Evolutionary conservation across 2,888 invertebrate species (phyloP), one percentile per base, ranked within the genome.

Genomic region (Meteorus cinctellus): DNA sequence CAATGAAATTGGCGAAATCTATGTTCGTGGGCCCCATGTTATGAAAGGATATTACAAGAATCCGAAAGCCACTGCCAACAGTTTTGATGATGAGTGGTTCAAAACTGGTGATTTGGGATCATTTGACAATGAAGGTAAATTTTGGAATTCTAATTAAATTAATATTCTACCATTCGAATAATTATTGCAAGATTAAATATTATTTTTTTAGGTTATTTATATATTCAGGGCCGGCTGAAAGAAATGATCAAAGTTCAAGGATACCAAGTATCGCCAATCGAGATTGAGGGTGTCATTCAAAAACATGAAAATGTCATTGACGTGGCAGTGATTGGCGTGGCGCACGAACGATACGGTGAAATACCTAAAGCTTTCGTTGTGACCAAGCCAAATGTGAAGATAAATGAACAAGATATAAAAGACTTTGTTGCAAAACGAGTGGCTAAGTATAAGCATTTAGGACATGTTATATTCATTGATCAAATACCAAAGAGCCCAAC

Each of bases 171-270:
- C 27, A 16, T 29, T 29, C 14, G 6, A 6, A 14, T 3, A 51
- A 29, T 31, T 27, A 29, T 8, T 29, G 16, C 27, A 29, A 31
- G 5, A 14, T 71, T 29, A 45, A 55, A n/a, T 16, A 60, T 60
- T 67, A 41, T 60, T 72, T 27, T 29, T 14, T 45, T 65, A 85
- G 84, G 84, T 0, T 86, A 87, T 71, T 90, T 95, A 79, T 95
- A 92, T 81, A 92, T 97, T 77, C 93, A 94, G 41, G 96, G 96
- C 84, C 92, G 97, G 80, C 87, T 94, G 67, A 96, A 96, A 86
- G 96, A 96, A 86, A 90, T 97, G 51, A 97, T 97, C 77, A 97
- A 97, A 91, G 95, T 95, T 75, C 91, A 92, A 92, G 88, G 93
- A 91, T 1, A 93, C 91, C 84, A 94, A 92, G 96, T 97, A 8